Percentiles rank a stretch among this genome's conserved stretches.
phyloP scores from a whole-genome alignment of 2,797 vertebrate genomes.

The Diceros bicornis region DNA sequence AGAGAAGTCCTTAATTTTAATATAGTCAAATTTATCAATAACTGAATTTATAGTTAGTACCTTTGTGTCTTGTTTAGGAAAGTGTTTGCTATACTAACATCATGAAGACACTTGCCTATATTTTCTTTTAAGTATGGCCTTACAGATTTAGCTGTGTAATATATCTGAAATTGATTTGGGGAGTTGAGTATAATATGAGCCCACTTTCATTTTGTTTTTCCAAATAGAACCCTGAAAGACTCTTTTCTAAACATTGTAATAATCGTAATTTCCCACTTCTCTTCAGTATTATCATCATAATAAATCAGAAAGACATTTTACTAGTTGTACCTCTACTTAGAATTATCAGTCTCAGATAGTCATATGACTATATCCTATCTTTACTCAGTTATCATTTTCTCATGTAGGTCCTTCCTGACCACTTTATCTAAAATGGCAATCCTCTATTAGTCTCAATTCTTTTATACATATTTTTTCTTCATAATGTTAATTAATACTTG shows the following conservation, averaged over 20 bases:
- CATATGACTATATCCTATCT: neutral
- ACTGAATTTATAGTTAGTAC: neutral
- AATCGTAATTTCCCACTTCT: neutral
- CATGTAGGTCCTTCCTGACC: neutral
- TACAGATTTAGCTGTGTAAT: neutral
- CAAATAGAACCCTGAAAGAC: neutral
- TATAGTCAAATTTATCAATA: neutral
- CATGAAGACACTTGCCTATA: neutral
- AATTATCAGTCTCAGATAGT: neutral
- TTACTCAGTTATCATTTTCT: neutral
- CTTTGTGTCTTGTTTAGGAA: neutral
- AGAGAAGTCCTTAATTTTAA: neutral
- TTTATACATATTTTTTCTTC: neutral
- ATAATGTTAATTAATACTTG: neutral
- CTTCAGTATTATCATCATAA: neutral
- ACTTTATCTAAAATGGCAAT: neutral
- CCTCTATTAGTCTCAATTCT: neutral
- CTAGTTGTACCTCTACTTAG: neutral
- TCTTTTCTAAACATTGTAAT: neutral
- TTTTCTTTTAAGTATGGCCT: neutral
- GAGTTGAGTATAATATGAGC: neutral
- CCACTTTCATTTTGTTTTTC: neutral
- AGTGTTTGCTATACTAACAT: neutral
- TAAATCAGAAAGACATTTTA: constrained; percentile 10
- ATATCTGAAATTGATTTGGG: neutral